Conservation (phyloP, 1,140 invertebrate genomes). For the Euura lappo region DNA sequence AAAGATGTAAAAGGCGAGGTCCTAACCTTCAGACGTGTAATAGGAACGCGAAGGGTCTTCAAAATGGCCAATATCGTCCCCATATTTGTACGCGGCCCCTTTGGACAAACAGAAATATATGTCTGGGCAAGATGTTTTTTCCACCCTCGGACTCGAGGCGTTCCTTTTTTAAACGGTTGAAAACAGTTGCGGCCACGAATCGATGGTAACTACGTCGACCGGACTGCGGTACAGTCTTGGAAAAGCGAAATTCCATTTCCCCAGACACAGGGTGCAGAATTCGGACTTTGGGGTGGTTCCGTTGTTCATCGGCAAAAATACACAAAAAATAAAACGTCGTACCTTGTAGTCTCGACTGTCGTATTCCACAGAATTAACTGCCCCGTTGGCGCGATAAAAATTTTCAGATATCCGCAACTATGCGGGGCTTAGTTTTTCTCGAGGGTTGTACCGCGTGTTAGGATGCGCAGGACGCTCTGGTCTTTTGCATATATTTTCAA, state of each 20-base stretch:
- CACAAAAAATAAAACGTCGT: not conserved
- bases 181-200: conserved; percentile 60
- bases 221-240: conserved; percentile 53
- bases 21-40: not conserved
- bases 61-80: conserved; percentile 49
- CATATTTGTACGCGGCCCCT: conserved; percentile 38
- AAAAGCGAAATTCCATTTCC: conserved; percentile 18
- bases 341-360: not conserved
- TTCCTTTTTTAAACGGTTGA: conserved; percentile 57
- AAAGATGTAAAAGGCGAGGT: not conserved
- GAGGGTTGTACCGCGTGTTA: conserved; percentile 50
- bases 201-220: conserved; percentile 59
- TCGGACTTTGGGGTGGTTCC: conserved; percentile 1
- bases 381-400: conserved; percentile 10
- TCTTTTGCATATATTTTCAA: conserved; percentile 61
- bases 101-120: conserved; percentile 59
- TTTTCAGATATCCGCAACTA: conserved; percentile 7
- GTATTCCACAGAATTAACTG: not conserved
- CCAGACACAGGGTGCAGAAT: not conserved
- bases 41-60: conserved; percentile 19
- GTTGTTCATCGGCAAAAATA: not conserved
- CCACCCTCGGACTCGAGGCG: conserved; percentile 42
- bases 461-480: conserved; percentile 52
- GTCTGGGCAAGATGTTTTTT: conserved; percentile 52
- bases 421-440: conserved; percentile 35